Conservation (phyloP, 1,140 invertebrate species). For the Orchesella cincta region DNA sequence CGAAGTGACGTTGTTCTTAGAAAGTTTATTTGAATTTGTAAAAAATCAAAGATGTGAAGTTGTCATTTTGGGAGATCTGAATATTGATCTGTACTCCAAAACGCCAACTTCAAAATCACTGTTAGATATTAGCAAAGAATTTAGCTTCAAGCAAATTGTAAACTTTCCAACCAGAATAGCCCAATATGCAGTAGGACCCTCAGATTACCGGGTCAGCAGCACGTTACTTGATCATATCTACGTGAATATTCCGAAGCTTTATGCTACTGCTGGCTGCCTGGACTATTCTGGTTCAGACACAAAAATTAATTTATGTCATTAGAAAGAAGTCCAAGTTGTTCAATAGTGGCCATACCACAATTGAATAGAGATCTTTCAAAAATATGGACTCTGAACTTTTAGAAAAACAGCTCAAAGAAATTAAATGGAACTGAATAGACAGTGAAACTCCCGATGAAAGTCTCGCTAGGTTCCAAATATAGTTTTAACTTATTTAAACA, state of each 20-base stretch:
- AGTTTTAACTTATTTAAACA: too few relatives aligned
- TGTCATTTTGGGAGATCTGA: neutral
- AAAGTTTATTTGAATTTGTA: neutral
- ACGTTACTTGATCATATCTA: neutral
- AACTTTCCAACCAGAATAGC: neutral
- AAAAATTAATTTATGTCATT: neutral
- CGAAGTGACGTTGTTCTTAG: neutral
- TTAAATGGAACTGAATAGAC: too few relatives aligned
- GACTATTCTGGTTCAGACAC: neutral
- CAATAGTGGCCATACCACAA: neutral
- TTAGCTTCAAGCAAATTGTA: neutral
- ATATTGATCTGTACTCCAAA: neutral
- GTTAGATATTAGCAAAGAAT: neutral
- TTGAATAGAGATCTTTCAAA: neutral
- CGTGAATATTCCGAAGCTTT: neutral
- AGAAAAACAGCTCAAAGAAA: neutral
- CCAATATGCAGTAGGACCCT: neutral
- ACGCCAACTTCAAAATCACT: neutral
- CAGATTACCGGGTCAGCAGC: neutral
- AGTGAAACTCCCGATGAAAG: too few relatives aligned
- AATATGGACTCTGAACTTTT: neutral
- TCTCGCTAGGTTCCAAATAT: too few relatives aligned
- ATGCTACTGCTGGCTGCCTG: neutral
- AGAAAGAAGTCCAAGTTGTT: neutral
- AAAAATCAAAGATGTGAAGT: neutral